These are phyloP conservation scores for Girardinichthys multiradiatus DNA, from an alignment of 2,113 vertebrate genomes.

Conservation along the genomic window DNA sequence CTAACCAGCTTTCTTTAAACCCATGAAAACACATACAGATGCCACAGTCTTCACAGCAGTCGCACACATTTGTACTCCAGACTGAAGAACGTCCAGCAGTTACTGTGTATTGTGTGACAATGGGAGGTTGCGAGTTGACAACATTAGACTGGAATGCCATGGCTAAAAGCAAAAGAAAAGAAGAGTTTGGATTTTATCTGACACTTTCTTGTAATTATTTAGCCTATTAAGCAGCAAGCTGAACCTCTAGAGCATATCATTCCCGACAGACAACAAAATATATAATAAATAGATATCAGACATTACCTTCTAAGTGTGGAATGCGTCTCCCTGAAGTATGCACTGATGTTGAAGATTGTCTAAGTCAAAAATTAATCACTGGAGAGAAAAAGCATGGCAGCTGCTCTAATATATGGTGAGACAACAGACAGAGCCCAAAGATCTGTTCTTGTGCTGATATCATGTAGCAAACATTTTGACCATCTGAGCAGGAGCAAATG, in stretches of 20 bases:
- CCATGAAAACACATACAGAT: slow-evolving; percentile 70
- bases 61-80: slow-evolving; percentile 78
- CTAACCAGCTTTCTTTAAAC: neutral
- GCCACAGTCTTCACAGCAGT: slow-evolving; percentile 81
- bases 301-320: slow-evolving; percentile 33
- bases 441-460: slow-evolving; percentile 30
- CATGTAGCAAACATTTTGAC: slow-evolving; percentile 25
- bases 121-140: slow-evolving; percentile 73
- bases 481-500: slow-evolving; percentile 22
- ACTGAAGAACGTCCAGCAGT: slow-evolving; percentile 51
- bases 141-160: slow-evolving; percentile 77
- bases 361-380: neutral
- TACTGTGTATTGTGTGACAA: slow-evolving; percentile 66
- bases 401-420: slow-evolving; percentile 56
- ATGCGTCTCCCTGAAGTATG: neutral
- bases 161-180: slow-evolving; percentile 36
- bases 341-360: neutral
- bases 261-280: neutral
- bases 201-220: neutral
- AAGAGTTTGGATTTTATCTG: neutral
- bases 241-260: neutral
- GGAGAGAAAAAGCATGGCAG: neutral
- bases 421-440: slow-evolving; percentile 12
- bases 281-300: neutral
- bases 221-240: neutral